Conservation (phyloP, 2,888 invertebrate genomes). For the Prosopocoilus inquinatus region DNA sequence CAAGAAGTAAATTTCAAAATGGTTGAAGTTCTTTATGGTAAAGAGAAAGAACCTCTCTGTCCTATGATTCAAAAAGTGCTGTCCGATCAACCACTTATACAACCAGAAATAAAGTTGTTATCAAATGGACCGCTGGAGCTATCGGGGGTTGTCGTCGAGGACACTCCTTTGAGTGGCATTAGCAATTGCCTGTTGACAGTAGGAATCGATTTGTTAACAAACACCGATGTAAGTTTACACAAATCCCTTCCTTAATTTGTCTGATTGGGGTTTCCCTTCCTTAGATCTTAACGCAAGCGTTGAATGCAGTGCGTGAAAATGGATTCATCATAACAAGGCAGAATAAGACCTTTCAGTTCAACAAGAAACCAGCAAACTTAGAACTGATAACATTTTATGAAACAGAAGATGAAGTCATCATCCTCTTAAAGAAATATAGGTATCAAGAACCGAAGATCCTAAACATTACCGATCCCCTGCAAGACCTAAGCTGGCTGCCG, state of each 20-base stretch:
- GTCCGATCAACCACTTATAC: conserved; percentile 67
- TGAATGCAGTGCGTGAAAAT: too few relatives aligned
- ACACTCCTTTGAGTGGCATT: conserved; percentile 56
- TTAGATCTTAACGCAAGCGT: neutral
- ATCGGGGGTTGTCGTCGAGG: conserved; percentile 57
- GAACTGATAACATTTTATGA: neutral
- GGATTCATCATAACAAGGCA: too few relatives aligned
- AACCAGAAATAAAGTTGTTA: conserved; percentile 63
- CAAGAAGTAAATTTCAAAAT: conserved; percentile 61
- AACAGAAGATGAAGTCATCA: neutral
- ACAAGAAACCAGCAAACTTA: neutral
- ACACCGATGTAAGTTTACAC: too few relatives aligned
- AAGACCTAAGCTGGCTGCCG: conserved; percentile 7
- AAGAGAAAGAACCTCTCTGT: conserved; percentile 47
- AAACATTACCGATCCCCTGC: too few relatives aligned
- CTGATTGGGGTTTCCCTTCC: neutral
- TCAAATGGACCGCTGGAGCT: conserved; percentile 55
- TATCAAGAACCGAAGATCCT: too few relatives aligned
- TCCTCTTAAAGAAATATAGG: neutral
- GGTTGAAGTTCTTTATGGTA: conserved; percentile 46
- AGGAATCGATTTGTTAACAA: conserved; percentile 13
- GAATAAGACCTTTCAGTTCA: too few relatives aligned
- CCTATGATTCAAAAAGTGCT: conserved; percentile 59
- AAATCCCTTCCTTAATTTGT: too few relatives aligned
- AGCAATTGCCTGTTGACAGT: conserved; percentile 34